Percentiles rank a stretch among this genome's conserved stretches.
phyloP scores from a whole-genome alignment of 2,888 invertebrate species.

The Phasia obesa region DNA sequence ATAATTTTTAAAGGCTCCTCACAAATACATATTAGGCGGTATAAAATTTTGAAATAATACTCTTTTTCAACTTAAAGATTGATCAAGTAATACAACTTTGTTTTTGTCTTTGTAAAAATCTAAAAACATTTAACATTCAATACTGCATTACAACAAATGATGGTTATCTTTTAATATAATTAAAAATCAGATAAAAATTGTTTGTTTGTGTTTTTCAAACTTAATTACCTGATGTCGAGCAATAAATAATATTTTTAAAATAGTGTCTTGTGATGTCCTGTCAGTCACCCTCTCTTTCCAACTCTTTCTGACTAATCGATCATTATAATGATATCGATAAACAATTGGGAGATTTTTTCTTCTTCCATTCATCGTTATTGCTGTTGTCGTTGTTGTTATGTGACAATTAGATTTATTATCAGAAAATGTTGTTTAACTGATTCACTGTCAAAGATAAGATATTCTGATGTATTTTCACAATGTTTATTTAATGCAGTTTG shows the following conservation, averaged over 20 bases:
- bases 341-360: slow-evolving; percentile 46
- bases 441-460: slow-evolving; percentile 73
- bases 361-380: background rate
- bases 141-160: slow-evolving; percentile 15
- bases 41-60: too few species aligned
- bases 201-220: slow-evolving; percentile 17
- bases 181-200: slow-evolving; percentile 40
- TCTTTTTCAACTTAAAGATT: too few species aligned
- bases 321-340: slow-evolving; percentile 54
- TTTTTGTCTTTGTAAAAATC: background rate
- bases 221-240: slow-evolving; percentile 44
- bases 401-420: slow-evolving; percentile 83
- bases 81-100: too few species aligned
- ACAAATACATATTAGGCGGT: too few species aligned
- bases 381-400: slow-evolving; percentile 72
- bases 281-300: slow-evolving; percentile 14
- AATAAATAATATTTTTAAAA: slow-evolving; percentile 46
- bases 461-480: slow-evolving; percentile 58
- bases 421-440: slow-evolving; percentile 77
- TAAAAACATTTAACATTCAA: slow-evolving; percentile 22
- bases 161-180: slow-evolving; percentile 50
- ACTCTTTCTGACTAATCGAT: slow-evolving; percentile 52
- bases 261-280: background rate
- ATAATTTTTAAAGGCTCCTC: too few species aligned
- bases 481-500: slow-evolving; percentile 42